Evolutionary conservation across 1,140 invertebrate genomes (phyloP).

Genomic region (Chionoecetes opilio): DNA sequence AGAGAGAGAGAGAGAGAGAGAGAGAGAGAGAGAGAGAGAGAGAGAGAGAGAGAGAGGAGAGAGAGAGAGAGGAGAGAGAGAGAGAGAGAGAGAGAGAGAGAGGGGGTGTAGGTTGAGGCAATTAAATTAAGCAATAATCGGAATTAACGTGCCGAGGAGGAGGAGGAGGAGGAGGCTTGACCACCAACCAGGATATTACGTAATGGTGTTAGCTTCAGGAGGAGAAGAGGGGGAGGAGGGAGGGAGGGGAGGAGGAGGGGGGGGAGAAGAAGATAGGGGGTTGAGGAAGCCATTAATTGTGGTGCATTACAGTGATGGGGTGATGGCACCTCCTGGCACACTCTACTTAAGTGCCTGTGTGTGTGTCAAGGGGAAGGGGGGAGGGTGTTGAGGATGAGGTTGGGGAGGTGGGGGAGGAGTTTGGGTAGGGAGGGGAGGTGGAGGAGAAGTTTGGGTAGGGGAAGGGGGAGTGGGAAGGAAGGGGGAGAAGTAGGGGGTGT

Average conservation of each 20-base stretch:
- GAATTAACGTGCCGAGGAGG: not conserved
- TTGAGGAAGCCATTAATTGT: conserved; percentile 3
- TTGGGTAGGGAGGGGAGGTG: too few species aligned
- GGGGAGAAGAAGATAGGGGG: not conserved
- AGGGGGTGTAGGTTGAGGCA: not conserved
- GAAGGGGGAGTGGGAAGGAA: not conserved
- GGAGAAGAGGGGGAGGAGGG: too few species aligned
- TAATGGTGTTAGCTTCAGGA: not conserved
- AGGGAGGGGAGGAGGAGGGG: not conserved
- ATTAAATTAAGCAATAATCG: not conserved
- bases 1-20: too few species aligned
- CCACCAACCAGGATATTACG: not conserved
- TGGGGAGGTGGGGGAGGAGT: too few species aligned
- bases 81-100: conserved; percentile 27
- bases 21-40: conserved; percentile 16
- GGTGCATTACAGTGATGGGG: not conserved
- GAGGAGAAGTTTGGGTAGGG: not conserved
- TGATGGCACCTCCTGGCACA: conserved; percentile 24
- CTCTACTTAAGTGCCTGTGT: not conserved
- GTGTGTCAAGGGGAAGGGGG: not conserved
- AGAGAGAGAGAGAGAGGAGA: not conserved
- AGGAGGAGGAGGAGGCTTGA: conserved; percentile 13
- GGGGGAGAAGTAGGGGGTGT: too few species aligned
- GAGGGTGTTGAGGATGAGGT: not conserved
- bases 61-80: conserved; percentile 16